Percentiles rank a stretch among this genome's conserved stretches.
Evolutionary conservation across 2,797 vertebrate species (phyloP).

Genomic region (Pagetopsis macropterus): DNA sequence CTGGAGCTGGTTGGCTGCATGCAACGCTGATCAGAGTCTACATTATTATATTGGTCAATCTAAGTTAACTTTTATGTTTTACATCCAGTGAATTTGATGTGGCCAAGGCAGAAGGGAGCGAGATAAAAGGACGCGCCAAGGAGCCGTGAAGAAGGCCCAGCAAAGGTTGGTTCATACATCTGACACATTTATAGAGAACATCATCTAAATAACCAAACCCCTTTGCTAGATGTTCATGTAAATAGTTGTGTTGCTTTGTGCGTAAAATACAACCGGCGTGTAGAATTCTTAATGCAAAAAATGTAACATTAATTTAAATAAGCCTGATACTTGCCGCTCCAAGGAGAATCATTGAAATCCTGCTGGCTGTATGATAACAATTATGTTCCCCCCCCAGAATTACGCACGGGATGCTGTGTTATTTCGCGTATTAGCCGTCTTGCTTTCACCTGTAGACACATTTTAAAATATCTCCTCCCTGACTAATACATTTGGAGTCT

Average conservation of each 20-base stretch:
- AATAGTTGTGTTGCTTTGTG: background rate
- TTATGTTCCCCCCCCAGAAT: constrained; percentile 2
- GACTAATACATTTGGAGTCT: background rate
- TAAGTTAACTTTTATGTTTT: constrained; percentile 48
- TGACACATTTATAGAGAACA: constrained; percentile 16
- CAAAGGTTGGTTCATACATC: constrained; percentile 68
- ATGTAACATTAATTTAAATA: constrained; percentile 4
- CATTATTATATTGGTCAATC: constrained; percentile 31
- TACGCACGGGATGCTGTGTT: background rate
- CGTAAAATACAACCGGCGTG: background rate
- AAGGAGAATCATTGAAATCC: background rate
- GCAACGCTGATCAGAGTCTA: constrained; percentile 42
- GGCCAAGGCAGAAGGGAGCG: constrained; percentile 18
- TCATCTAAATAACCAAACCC: accelerated
- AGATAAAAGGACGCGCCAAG: constrained; percentile 33
- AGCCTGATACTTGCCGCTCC: constrained; percentile 12
- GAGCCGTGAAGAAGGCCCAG: constrained; percentile 46
- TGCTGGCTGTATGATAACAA: background rate
- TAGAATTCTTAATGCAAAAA: background rate
- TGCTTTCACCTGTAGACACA: background rate
- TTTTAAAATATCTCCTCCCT: background rate
- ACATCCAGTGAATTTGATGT: constrained; percentile 23
- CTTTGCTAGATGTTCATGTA: background rate
- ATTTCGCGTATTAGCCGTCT: background rate
- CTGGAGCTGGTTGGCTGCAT: constrained; percentile 71